A percentile compares a stretch with the other conserved stretches of the same genome.
These are phyloP conservation scores for Mythimna lalbum DNA, from an alignment of 2,888 invertebrate genomes.

Conservation along the genomic window DNA sequence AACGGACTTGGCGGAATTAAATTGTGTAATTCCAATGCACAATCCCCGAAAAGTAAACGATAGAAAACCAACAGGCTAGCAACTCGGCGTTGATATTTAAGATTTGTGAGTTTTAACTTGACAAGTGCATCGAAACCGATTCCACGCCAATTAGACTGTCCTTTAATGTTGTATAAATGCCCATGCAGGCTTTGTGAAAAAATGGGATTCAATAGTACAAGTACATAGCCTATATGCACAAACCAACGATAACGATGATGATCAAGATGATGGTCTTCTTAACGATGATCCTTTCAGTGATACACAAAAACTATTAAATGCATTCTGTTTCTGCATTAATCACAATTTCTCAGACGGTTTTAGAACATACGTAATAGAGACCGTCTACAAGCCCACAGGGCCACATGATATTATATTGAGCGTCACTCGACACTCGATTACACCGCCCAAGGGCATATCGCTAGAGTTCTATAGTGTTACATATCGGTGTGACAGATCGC, in stretches of 20 bases:
- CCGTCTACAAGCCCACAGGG: conserved; percentile 3
- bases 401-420: conserved; percentile 36
- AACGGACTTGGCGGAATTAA: too few relatives aligned
- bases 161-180: too few relatives aligned
- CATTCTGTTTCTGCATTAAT: not conserved
- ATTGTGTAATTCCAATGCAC: too few relatives aligned
- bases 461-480: conserved; percentile 15
- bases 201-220: too few relatives aligned
- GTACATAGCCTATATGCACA: not conserved
- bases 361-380: not conserved
- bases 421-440: conserved; percentile 43
- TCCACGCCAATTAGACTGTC: too few relatives aligned
- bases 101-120: too few relatives aligned
- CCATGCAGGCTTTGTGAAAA: too few relatives aligned
- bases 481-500: conserved; percentile 19
- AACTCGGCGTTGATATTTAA: too few relatives aligned
- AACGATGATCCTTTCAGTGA: not conserved
- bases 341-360: not conserved
- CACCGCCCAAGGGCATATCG: conserved; percentile 33
- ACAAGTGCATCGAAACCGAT: too few relatives aligned
- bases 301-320: too few relatives aligned
- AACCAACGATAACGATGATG: not conserved
- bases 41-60: too few relatives aligned
- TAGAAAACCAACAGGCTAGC: too few relatives aligned
- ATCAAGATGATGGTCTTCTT: not conserved